Conservation (phyloP, 1,140 invertebrate genomes). For the Drosophila jambulina region DNA sequence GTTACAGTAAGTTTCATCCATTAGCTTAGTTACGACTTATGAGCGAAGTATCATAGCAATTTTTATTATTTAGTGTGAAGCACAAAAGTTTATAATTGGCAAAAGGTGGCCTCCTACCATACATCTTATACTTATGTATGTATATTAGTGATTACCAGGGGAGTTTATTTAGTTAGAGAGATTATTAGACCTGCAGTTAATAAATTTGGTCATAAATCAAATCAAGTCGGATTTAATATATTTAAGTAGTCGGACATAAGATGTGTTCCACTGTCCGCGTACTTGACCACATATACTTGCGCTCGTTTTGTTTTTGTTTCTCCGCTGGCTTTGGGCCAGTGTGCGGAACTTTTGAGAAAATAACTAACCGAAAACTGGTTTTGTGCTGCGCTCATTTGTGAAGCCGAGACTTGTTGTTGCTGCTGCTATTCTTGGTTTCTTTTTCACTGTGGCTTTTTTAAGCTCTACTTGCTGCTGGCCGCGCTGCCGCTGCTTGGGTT, state of each 20-base stretch:
- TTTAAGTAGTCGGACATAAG: neutral
- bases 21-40: too few species aligned
- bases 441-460: constrained; percentile 69
- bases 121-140: too few species aligned
- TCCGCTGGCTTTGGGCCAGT: constrained; percentile 59
- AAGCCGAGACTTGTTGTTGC: constrained; percentile 54
- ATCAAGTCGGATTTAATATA: neutral
- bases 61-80: too few species aligned
- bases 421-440: constrained; percentile 71
- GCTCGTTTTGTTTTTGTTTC: constrained; percentile 26
- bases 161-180: neutral
- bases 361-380: constrained; percentile 65
- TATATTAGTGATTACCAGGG: neutral
- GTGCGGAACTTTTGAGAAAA: constrained; percentile 74
- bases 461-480: constrained; percentile 73
- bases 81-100: neutral
- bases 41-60: too few species aligned
- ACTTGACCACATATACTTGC: constrained; percentile 43
- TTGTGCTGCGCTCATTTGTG: constrained; percentile 64
- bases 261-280: constrained; percentile 46
- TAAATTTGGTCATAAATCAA: neutral
- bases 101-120: neutral
- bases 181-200: neutral
- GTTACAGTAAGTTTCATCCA: too few species aligned
- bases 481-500: constrained; percentile 23